Base-by-base conservation (phyloP, 2,888 invertebrate genomes). In the Phyllotreta striolata region DNA sequence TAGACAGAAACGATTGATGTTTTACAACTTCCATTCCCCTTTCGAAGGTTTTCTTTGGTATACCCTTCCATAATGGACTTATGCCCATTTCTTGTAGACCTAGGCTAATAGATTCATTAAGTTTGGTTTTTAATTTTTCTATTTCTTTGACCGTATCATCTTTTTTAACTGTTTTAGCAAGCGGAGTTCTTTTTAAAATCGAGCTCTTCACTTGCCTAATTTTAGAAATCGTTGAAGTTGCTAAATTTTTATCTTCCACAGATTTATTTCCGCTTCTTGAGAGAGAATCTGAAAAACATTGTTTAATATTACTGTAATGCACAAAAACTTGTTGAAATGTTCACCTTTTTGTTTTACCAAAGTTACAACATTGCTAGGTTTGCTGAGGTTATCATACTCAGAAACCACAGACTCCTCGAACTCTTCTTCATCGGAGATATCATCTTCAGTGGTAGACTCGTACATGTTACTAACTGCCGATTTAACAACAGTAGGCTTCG, bases 41-140 rank as follows among this genome's bases (percentile, higher is more conserved):
- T 62, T 84, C 82, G 72, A 84, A 89, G 8, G 85, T 82, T 66
- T 79, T 83, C 68, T 81, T 78, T 0, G 88, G 85, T 68, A 89
- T 77, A 56, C 86, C 84, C 43, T 81, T 83, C 84, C 87, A 88
- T 37, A 87, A 83, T 2, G 88, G 87, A 74, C 88, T 88, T 13
- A 90, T 84, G 9, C 89, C 89, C 52, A 87, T 79, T 63, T 85
- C 83, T 66, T 83, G 83, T 66, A 90, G 78, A 62, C 61, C 67
- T 1, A 7, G n/a, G 37, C 62, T 47, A 24, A 70, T 39, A 9
- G 52, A 39, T 24, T 59, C 62, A 47, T 54, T 44, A 8, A 67
- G 49, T 56, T 69, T 24, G 62, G 13, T 64, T 51, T 41, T 67
- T 46, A 2, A 70, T 39, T 1, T 68, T 14, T 60, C 24, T 24